Base-by-base conservation (phyloP, 1,140 invertebrate genomes). In the Coptotermes formosanus region DNA sequence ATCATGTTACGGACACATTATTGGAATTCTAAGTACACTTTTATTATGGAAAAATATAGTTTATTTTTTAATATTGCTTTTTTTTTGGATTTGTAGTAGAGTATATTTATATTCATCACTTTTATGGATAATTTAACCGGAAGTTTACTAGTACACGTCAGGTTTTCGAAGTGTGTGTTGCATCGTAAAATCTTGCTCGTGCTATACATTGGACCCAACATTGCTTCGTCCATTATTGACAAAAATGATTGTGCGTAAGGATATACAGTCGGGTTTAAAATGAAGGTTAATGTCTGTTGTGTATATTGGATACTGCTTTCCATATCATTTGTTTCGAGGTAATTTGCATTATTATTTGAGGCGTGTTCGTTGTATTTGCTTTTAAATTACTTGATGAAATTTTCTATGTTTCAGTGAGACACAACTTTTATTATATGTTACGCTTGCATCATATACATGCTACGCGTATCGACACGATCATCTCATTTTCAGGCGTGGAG, bases 271-370 rank as follows among this genome's bases (percentile, higher is more conserved):
- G 45, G 19, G 9, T 45, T 30, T 81, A 85, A 82, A 85, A 85
- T 85, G 85, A 85, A 85, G 75, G 25, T 82, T 55, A 82, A 85
- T 81, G 64, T 85, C 64, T 85, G 55, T 44, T 82, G n/a, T 3
- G 25, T 85, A 43, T 85, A 85, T 44, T 85, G 59, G 48, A 30
- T 38, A 32, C 59, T 85, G 16, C 75, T 85, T 85, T 38, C 82
- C 45, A 19, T 85, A 12, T 81, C 85, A 32, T 44, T 44, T 45
- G 30, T 82, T 32, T 85, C 75, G 23, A 85, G 85, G 85, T 85
- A 85, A 85, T 48, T 82, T 45, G 16, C n/a, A 38, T 75, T 11
- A 30, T 30, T 75, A 75, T 75, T 75, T 30, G 19, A 4, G 1
- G 52, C 19, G 0, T 12, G 19, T 16, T 55, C 52, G 1, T 55